Evolutionary conservation across 2,797 vertebrate species (phyloP).

Genomic region (Tenualosa thibaudeaui): DNA sequence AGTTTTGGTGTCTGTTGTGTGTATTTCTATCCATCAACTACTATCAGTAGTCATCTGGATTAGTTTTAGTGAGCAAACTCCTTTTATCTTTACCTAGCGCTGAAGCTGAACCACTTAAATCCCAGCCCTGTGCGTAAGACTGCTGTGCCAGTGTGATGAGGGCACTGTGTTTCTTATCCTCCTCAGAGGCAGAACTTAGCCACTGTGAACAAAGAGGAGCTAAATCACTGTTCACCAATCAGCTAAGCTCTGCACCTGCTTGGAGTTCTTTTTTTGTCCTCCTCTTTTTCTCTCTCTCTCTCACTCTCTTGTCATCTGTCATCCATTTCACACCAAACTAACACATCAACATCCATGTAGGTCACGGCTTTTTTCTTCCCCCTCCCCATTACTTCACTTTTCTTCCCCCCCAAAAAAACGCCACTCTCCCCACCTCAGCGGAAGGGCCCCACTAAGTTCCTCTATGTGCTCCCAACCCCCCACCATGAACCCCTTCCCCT

Average conservation of each 20-base stretch:
- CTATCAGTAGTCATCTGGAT: background rate
- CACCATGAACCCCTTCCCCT: slow-evolving; percentile 36
- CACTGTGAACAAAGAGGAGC: slow-evolving; percentile 99
- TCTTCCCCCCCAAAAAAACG: background rate
- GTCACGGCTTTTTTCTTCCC: background rate
- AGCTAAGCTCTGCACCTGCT: slow-evolving; percentile 99
- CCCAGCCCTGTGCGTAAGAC: background rate
- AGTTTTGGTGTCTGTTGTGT: background rate
- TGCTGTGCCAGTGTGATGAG: background rate
- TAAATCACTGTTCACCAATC: slow-evolving; percentile 99
- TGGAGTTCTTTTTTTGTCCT: slow-evolving; percentile 40
- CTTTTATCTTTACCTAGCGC: background rate
- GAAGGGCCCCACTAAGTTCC: slow-evolving; percentile 35
- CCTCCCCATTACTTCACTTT: slow-evolving; percentile 2
- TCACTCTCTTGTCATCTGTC: slow-evolving; percentile 1
- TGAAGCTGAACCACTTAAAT: background rate
- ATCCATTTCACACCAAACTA: slow-evolving; percentile 22
- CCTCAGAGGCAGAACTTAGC: slow-evolving; percentile 99
- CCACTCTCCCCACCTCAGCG: background rate
- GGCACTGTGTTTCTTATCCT: slow-evolving; percentile 39
- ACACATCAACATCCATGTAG: slow-evolving; percentile 1
- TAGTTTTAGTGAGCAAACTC: background rate
- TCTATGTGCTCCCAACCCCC: slow-evolving; percentile 36
- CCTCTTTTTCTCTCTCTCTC: background rate
- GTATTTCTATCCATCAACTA: background rate